These are phyloP conservation scores for Hyperopisus bebe DNA, from an alignment of 2,113 vertebrate genomes.

Conservation along the genomic window DNA sequence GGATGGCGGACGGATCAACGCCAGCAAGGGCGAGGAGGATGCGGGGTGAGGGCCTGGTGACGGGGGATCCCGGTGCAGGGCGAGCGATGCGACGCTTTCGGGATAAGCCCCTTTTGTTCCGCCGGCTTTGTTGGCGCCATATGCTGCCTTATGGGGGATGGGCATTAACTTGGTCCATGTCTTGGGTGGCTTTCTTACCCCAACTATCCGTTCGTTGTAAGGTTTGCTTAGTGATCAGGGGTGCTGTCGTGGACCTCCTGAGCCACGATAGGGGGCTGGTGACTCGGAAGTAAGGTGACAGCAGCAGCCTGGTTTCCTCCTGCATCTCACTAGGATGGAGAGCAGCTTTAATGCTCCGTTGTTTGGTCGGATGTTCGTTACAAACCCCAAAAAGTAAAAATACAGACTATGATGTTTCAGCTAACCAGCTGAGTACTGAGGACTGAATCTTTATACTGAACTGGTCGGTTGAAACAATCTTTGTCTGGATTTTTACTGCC, in stretches of 20 bases:
- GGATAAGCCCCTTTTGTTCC: conserved; percentile 77
- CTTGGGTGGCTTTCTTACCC: neutral
- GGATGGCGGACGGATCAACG: conserved; percentile 81
- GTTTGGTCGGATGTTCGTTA: neutral
- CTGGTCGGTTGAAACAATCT: neutral
- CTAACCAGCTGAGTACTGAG: neutral
- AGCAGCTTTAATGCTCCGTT: neutral
- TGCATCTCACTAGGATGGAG: neutral
- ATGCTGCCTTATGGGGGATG: conserved; percentile 73
- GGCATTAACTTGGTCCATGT: conserved; percentile 44
- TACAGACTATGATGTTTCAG: neutral
- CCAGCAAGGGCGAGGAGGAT: conserved; percentile 89
- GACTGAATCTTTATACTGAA: neutral
- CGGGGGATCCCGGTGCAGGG: neutral
- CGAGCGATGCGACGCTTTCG: neutral
- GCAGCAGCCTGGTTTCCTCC: neutral
- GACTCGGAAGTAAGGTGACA: neutral
- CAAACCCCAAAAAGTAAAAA: neutral
- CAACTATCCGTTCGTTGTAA: neutral
- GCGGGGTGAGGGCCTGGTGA: conserved; percentile 64
- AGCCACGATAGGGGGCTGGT: neutral
- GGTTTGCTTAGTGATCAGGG: neutral
- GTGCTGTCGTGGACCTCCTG: neutral
- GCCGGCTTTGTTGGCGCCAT: conserved; percentile 96
- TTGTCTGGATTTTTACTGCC: neutral